These are phyloP conservation scores for Platycercus adscitus DNA, from an alignment of 2,113 vertebrate genomes.

Conservation along the genomic window DNA sequence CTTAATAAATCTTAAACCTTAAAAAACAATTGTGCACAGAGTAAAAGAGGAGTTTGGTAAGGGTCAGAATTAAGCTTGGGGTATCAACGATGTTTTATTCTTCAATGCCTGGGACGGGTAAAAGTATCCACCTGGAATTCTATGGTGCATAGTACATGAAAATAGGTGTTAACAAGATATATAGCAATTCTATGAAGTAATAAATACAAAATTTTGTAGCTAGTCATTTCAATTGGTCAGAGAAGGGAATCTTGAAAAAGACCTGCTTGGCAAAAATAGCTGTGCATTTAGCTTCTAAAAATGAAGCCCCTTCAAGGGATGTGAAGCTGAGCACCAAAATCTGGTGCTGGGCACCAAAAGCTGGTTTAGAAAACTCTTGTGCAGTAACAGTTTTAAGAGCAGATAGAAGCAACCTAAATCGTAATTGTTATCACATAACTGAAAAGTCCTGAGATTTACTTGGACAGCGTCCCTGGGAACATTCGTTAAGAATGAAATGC, in stretches of 20 bases:
- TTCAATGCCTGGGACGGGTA: neutral
- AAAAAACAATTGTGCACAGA: neutral
- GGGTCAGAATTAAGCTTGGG: neutral
- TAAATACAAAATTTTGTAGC: neutral
- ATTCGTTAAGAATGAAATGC: neutral
- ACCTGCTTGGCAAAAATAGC: neutral
- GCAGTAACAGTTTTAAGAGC: neutral
- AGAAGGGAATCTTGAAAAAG: neutral
- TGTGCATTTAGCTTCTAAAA: neutral
- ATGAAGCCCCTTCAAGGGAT: neutral
- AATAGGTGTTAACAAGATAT: neutral
- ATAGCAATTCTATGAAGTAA: neutral
- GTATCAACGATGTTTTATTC: neutral
- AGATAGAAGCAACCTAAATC: neutral
- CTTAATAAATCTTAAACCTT: neutral
- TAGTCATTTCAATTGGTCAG: neutral
- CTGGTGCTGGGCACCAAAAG: neutral
- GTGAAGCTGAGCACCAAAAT: neutral
- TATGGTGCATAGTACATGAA: neutral
- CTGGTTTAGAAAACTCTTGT: neutral
- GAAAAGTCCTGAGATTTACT: conserved; percentile 31
- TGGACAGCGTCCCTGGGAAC: conserved; percentile 4
- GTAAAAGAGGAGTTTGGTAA: neutral
- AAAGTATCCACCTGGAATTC: neutral
- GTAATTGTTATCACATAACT: conserved; percentile 7